Conservation (phyloP, 2,113 vertebrate species). For the Carassius auratus region DNA sequence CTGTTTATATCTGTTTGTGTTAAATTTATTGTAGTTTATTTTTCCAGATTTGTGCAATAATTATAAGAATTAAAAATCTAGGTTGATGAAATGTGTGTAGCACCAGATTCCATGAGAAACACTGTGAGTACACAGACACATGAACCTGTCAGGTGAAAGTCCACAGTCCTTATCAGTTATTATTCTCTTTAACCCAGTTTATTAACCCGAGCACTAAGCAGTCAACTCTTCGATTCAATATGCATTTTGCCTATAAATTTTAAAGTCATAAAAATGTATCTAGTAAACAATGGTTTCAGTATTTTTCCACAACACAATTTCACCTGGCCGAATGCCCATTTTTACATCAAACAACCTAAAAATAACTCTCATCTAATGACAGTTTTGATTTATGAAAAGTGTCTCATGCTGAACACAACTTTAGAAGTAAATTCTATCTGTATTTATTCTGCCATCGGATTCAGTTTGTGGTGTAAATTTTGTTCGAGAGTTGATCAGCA, state of each 20-base stretch:
- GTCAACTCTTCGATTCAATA: neutral
- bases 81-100: neutral
- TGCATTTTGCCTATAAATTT: neutral
- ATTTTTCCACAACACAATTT: slow-evolving; percentile 27
- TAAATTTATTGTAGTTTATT: neutral
- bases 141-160: slow-evolving; percentile 72
- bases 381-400: slow-evolving; percentile 9
- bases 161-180: slow-evolving; percentile 64
- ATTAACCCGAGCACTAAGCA: neutral
- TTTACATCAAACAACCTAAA: slow-evolving; percentile 25
- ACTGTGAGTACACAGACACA: slow-evolving; percentile 35
- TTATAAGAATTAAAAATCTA: neutral
- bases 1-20: neutral
- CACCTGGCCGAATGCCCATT: neutral
- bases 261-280: neutral
- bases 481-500: slow-evolving; percentile 45
- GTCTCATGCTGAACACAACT: neutral
- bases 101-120: neutral
- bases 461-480: slow-evolving; percentile 11
- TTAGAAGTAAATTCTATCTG: neutral
- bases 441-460: neutral
- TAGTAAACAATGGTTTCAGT: slow-evolving; percentile 7
- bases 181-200: slow-evolving; percentile 56
- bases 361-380: neutral
- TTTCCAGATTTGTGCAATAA: neutral